Conservation (phyloP, 2,888 invertebrate genomes). For the Dysmachus trigonus region DNA sequence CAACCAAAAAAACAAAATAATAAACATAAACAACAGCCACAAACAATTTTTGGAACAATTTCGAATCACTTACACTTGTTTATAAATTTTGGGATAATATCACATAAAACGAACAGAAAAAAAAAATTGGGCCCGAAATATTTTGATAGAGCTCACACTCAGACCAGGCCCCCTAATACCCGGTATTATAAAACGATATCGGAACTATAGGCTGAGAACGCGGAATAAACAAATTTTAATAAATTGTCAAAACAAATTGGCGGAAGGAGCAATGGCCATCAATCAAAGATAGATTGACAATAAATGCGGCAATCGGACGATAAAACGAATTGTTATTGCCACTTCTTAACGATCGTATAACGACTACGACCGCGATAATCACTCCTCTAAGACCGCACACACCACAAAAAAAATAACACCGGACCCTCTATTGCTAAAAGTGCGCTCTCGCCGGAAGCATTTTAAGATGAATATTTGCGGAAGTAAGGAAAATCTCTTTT, state of each 20-base stretch:
- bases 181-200: not conserved
- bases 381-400: constrained; percentile 36
- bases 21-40: not conserved
- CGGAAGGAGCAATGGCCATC: not conserved
- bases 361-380: constrained; percentile 45
- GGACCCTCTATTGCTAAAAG: not conserved
- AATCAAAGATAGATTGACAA: not conserved
- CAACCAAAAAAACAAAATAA: no score
- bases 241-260: not conserved
- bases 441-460: not conserved
- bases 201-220: not conserved
- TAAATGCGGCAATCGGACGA: not conserved
- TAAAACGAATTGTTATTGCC: not conserved
- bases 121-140: not conserved
- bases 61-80: not conserved
- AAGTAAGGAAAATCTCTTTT: not conserved
- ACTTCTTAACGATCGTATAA: not conserved
- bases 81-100: not conserved
- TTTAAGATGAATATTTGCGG: not conserved
- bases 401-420: not conserved
- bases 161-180: not conserved
- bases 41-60: not conserved
- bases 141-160: not conserved
- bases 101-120: constrained; percentile 30
- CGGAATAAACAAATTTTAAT: not conserved